Evolutionary conservation across 2,888 invertebrate species (phyloP).

Genomic region (Oligia latruncula): DNA sequence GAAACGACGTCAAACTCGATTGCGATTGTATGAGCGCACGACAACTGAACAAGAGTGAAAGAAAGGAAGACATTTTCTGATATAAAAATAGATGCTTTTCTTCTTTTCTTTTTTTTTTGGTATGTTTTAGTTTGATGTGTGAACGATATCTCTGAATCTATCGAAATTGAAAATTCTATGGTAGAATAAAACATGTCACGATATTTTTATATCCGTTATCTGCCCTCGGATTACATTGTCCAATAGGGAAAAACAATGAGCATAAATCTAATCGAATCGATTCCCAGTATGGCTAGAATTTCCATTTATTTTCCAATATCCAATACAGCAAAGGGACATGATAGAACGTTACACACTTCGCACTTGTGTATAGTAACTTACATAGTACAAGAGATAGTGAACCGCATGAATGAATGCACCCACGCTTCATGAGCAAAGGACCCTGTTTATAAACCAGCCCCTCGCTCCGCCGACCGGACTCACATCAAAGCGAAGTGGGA

Average conservation of each 20-base stretch:
- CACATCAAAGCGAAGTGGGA: conserved; percentile 84
- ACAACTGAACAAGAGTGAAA: conserved; percentile 36
- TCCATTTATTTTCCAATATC: conserved; percentile 21
- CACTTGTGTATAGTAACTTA: conserved; percentile 49
- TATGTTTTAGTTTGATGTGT: conserved; percentile 9
- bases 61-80: conserved; percentile 17
- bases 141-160: conserved; percentile 8
- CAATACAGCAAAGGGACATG: background rate
- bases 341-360: conserved; percentile 19
- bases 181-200: background rate
- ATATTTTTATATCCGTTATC: conserved; percentile 2
- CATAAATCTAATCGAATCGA: background rate
- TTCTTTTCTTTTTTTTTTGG: too few species aligned
- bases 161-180: background rate
- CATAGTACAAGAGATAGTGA: conserved; percentile 67
- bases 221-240: background rate
- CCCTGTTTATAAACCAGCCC: conserved; percentile 77
- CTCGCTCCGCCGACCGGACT: conserved; percentile 72
- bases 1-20: conserved; percentile 71
- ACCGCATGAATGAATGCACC: conserved; percentile 81
- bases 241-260: background rate
- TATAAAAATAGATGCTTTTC: conserved; percentile 29
- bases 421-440: conserved; percentile 81
- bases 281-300: background rate
- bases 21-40: conserved; percentile 61